Conservation (phyloP, 2,113 vertebrate species). For the Bostrychus sinensis region DNA sequence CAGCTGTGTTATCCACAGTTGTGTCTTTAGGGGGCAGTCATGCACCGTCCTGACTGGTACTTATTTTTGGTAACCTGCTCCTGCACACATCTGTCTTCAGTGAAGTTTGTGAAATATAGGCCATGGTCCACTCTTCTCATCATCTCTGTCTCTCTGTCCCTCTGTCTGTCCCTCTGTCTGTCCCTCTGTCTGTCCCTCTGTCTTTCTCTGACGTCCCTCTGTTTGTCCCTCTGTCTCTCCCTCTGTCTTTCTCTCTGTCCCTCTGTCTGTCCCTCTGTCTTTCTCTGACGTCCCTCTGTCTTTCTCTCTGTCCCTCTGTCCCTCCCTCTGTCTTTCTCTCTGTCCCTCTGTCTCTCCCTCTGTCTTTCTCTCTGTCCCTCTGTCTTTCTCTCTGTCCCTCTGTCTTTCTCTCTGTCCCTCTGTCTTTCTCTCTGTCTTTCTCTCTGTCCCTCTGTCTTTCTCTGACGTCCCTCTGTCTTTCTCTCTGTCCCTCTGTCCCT, state of each 20-base stretch:
- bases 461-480: no score
- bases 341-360: conserved; percentile 23
- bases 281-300: no score
- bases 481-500: neutral
- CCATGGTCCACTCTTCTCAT: conserved; percentile 30
- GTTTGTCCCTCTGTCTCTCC: conserved; percentile 35
- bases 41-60: conserved; percentile 23
- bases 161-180: conserved; percentile 30
- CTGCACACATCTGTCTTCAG: conserved; percentile 9
- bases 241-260: no score
- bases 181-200: conserved; percentile 11
- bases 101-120: conserved; percentile 20
- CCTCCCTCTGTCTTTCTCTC: conserved; percentile 23
- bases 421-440: conserved; percentile 21
- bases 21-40: conserved; percentile 71
- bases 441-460: conserved; percentile 15
- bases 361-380: no score
- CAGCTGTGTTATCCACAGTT: conserved; percentile 33
- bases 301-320: neutral
- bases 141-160: conserved; percentile 3
- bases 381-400: conserved; percentile 23
- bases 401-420: conserved; percentile 12
- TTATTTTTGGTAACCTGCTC: conserved; percentile 2
- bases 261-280: conserved; percentile 25
- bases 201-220: conserved; percentile 1